Conservation (phyloP, 2,888 invertebrate genomes). For the Harmothoe impar region DNA sequence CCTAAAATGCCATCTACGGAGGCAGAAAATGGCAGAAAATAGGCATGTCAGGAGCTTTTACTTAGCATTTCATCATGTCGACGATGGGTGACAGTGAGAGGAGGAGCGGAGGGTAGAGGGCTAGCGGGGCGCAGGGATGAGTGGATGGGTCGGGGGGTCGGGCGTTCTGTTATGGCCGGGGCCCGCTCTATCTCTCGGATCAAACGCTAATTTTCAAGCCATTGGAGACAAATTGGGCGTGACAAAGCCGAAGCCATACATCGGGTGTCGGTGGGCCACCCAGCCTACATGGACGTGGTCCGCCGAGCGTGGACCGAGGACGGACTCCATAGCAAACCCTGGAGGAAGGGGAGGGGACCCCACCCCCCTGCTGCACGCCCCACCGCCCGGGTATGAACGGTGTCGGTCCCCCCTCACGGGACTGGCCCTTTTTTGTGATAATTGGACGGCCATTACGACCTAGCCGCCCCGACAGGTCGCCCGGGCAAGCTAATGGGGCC, state of each 20-base stretch:
- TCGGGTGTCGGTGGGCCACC: constrained; percentile 27
- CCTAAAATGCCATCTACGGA: constrained; percentile 18
- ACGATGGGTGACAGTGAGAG: not conserved
- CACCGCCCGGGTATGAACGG: not conserved
- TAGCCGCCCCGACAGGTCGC: not conserved
- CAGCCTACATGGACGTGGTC: not conserved
- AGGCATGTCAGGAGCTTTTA: constrained; percentile 61
- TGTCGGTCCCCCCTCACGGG: not conserved
- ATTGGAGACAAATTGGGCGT: constrained; percentile 58
- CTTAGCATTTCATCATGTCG: constrained; percentile 62
- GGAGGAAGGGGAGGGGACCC: not conserved
- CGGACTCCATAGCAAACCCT: not conserved
- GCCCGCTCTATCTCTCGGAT: constrained; percentile 12
- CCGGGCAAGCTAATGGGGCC: constrained; percentile 8
- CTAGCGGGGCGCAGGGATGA: not conserved
- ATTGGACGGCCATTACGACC: constrained; percentile 16
- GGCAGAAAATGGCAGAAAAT: constrained; percentile 55
- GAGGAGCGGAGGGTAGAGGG: not conserved
- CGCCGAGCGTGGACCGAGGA: not conserved
- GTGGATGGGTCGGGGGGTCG: not conserved
- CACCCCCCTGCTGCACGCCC: not conserved
- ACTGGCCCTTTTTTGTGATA: constrained; percentile 20
- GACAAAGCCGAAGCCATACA: constrained; percentile 41
- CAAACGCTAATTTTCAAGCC: constrained; percentile 61
- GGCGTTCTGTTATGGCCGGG: constrained; percentile 22